phyloP scores from a whole-genome alignment of 1,140 invertebrate species.

The Drosophila lini region DNA sequence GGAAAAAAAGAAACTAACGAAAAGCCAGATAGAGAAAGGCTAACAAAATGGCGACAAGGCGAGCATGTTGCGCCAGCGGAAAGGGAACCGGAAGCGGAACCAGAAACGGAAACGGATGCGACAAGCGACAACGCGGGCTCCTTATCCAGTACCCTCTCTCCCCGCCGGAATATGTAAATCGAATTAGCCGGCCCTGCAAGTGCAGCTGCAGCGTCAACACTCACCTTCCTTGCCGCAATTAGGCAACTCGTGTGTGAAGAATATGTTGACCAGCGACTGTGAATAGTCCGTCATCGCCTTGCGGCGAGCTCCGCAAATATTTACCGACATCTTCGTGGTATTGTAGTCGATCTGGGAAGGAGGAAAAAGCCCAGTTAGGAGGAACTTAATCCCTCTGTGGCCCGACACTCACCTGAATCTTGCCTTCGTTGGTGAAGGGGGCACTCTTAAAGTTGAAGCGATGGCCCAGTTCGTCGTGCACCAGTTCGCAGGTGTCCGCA shows the following conservation, averaged over 20 bases:
- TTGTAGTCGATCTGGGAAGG: slow-evolving; percentile 57
- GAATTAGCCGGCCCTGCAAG: slow-evolving; percentile 48
- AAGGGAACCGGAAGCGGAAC: slow-evolving; percentile 52
- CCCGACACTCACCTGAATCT: slow-evolving; percentile 64
- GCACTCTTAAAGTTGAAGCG: slow-evolving; percentile 68
- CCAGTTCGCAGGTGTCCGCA: slow-evolving; percentile 72
- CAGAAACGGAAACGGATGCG: slow-evolving; percentile 61
- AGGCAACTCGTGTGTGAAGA: slow-evolving; percentile 70
- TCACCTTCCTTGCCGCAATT: slow-evolving; percentile 73
- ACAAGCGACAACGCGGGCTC: slow-evolving; percentile 61
- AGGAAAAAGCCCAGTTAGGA: slow-evolving; percentile 4
- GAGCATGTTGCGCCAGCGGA: slow-evolving; percentile 68
- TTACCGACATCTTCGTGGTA: slow-evolving; percentile 50
- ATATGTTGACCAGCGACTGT: slow-evolving; percentile 80
- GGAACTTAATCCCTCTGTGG: too few relatives aligned
- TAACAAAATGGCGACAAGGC: slow-evolving; percentile 68
- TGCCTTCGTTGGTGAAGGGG: slow-evolving; percentile 67
- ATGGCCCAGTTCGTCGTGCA: slow-evolving; percentile 63
- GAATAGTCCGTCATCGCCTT: slow-evolving; percentile 80
- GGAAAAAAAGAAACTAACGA: slow-evolving; percentile 13
- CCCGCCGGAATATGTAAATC: slow-evolving; percentile 51
- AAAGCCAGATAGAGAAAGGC: slow-evolving; percentile 33
- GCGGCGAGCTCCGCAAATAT: slow-evolving; percentile 67
- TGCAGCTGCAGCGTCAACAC: slow-evolving; percentile 24
- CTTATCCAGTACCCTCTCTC: slow-evolving; percentile 7